These are phyloP conservation scores for Synchiropus splendidus DNA, from an alignment of 2,113 vertebrate genomes.

Conservation along the genomic window DNA sequence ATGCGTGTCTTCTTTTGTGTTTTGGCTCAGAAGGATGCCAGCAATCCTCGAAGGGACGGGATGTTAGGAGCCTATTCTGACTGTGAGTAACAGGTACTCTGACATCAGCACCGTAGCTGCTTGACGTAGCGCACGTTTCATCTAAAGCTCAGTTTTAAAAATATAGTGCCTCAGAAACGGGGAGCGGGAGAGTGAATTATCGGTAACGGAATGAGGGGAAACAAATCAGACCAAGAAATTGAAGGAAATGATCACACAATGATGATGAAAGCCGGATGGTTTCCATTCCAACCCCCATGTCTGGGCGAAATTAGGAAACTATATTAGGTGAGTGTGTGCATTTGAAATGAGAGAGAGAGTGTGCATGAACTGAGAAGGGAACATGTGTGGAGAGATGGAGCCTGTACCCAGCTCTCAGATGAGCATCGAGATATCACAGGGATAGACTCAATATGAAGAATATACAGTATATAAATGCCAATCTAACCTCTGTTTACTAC, in stretches of 20 bases:
- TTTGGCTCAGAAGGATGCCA: constrained; percentile 12
- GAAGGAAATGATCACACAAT: constrained; percentile 40
- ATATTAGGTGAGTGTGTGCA: constrained; percentile 31
- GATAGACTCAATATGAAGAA: too few relatives aligned
- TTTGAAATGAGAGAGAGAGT: constrained; percentile 38
- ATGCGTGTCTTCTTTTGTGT: constrained; percentile 16
- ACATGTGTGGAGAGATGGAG: too few relatives aligned
- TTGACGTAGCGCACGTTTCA: constrained; percentile 36
- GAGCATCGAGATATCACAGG: too few relatives aligned
- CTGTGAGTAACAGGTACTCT: constrained; percentile 20
- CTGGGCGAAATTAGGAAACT: constrained; percentile 40
- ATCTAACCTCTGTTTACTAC: too few relatives aligned
- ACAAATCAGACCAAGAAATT: constrained; percentile 35
- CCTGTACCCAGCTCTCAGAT: too few relatives aligned
- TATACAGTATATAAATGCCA: too few relatives aligned
- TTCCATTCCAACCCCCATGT: constrained; percentile 42
- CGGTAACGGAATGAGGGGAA: constrained; percentile 44
- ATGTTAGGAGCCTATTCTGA: constrained; percentile 27
- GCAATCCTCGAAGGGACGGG: constrained; percentile 14
- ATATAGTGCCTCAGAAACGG: constrained; percentile 5
- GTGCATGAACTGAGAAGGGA: constrained; percentile 14
- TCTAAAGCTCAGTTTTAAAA: constrained; percentile 39
- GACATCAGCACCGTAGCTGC: constrained; percentile 26
- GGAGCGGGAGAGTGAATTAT: constrained; percentile 40
- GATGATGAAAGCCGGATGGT: constrained; percentile 43